Conservation (phyloP, 2,113 vertebrate species). For the Steatornis caripensis region DNA sequence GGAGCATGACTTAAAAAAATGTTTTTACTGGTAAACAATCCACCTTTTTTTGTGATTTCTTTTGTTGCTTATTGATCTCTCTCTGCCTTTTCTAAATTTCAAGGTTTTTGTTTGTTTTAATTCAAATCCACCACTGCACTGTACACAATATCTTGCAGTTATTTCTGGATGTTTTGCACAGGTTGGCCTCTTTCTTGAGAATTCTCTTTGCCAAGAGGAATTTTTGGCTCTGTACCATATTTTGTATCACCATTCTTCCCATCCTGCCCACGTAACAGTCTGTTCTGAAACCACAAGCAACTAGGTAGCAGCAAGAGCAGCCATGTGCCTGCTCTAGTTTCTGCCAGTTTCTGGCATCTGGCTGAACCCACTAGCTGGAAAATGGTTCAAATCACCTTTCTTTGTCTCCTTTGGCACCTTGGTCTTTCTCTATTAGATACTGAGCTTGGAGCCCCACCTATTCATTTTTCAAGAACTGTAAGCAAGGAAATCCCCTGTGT, state of each 20-base stretch:
- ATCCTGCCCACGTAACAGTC: neutral
- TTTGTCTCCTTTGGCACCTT: neutral
- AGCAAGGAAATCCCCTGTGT: neutral
- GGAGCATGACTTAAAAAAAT: neutral
- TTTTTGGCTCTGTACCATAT: neutral
- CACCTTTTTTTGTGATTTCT: neutral
- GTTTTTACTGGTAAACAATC: neutral
- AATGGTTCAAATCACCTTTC: neutral
- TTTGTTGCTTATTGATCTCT: neutral
- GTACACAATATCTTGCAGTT: neutral
- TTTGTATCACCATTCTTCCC: neutral
- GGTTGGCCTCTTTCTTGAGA: neutral
- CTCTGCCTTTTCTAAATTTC: neutral
- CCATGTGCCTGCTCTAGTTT: neutral
- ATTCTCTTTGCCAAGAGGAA: neutral
- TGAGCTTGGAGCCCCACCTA: neutral
- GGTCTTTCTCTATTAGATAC: neutral
- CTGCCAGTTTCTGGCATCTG: neutral
- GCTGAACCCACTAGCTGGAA: neutral
- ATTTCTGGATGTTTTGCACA: neutral
- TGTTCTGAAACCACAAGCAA: neutral
- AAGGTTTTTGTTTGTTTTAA: neutral
- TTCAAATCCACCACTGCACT: neutral
- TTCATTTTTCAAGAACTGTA: neutral
- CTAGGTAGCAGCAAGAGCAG: neutral